Conservation (phyloP, 2,797 vertebrate species). For the Picus viridis region DNA sequence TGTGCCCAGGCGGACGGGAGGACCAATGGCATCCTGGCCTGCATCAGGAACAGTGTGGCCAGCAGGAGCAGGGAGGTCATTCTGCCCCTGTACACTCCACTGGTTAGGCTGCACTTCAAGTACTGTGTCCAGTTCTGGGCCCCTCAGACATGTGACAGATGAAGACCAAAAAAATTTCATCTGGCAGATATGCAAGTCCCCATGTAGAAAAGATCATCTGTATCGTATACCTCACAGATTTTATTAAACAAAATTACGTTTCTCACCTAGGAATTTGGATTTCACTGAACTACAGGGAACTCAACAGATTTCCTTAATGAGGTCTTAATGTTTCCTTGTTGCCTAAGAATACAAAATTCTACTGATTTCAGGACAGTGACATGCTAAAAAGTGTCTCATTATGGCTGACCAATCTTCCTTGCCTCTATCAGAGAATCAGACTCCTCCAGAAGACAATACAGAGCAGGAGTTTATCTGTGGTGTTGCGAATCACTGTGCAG, state of each 20-base stretch:
- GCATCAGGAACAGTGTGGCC: too few species aligned
- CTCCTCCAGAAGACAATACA: neutral
- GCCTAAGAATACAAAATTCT: neutral
- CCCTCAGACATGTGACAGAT: neutral
- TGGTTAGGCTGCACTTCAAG: too few species aligned
- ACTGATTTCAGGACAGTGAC: neutral
- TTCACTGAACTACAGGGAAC: too few species aligned
- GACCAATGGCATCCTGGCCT: too few species aligned
- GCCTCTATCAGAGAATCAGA: neutral
- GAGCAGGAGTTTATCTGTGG: neutral
- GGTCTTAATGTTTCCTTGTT: neutral
- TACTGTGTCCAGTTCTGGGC: too few species aligned
- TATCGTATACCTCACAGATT: neutral
- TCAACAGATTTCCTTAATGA: too few species aligned
- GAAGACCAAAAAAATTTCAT: neutral
- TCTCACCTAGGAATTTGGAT: too few species aligned
- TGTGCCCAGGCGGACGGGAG: too few species aligned
- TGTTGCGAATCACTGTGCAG: neutral
- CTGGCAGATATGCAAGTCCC: neutral
- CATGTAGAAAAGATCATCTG: neutral
- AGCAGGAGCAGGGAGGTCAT: too few species aligned
- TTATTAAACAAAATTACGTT: neutral
- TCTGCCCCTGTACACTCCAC: too few species aligned
- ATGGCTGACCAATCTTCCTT: neutral
- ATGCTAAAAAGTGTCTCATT: neutral